Evolutionary conservation across 2,888 invertebrate genomes (phyloP).

Genomic region (Drosophila parthenogenetica): DNA sequence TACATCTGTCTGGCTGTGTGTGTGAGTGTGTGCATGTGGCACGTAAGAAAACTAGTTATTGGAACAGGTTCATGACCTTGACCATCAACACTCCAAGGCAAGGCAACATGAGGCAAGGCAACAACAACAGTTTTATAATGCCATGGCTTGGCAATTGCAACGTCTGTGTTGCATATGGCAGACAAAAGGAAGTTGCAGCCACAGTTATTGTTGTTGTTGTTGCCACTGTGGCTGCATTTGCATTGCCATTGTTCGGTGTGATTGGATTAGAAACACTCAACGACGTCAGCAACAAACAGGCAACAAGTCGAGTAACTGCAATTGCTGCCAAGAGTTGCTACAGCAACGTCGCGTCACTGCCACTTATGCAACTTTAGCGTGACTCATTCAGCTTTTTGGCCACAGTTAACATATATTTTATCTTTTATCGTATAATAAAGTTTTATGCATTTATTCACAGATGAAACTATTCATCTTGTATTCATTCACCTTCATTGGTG

Average conservation of each 20-base stretch:
- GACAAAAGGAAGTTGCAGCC: constrained; percentile 68
- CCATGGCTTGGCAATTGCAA: constrained; percentile 61
- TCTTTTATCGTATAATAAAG: background rate
- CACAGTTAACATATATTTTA: too few relatives aligned
- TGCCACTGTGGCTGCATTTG: constrained; percentile 62
- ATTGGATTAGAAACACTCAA: constrained; percentile 71
- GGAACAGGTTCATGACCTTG: constrained; percentile 84
- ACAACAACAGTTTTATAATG: constrained; percentile 52
- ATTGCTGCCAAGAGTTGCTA: constrained; percentile 11
- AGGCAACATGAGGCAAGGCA: constrained; percentile 45
- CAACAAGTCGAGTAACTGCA: constrained; percentile 27
- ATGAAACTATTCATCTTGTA: too few relatives aligned
- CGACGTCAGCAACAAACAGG: too few relatives aligned
- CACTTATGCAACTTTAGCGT: constrained; percentile 56
- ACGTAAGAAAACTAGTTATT: constrained; percentile 82
- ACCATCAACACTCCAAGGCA: constrained; percentile 73
- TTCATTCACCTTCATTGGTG: constrained; percentile 8
- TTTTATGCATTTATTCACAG: too few relatives aligned
- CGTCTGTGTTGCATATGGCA: constrained; percentile 67
- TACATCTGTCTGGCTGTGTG: constrained; percentile 25
- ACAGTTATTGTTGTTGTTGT: constrained; percentile 8
- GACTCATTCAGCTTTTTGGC: constrained; percentile 34
- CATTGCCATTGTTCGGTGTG: constrained; percentile 70
- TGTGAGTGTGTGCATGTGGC: constrained; percentile 55
- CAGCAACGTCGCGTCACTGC: constrained; percentile 31